Evolutionary conservation across 2,113 vertebrate species (phyloP).

Genomic region (Mustelus asterias): DNA sequence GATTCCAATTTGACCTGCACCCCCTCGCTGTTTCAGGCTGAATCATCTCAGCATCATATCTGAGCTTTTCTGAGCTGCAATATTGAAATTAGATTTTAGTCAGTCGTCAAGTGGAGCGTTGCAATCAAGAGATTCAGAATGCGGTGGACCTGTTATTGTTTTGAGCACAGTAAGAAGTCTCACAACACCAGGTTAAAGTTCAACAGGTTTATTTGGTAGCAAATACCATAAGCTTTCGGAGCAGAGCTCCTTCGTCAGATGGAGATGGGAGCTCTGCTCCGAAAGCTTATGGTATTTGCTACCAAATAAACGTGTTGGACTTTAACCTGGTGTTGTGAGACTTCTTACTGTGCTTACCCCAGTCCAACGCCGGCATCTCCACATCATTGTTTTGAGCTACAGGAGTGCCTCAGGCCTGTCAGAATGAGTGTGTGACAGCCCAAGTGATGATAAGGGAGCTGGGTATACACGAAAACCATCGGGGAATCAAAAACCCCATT

Average conservation of each 20-base stretch:
- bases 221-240: too few species aligned
- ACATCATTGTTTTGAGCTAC: not conserved
- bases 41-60: not conserved
- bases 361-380: too few species aligned
- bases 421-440: not conserved
- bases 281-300: too few species aligned
- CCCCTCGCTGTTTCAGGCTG: not conserved
- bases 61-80: not conserved
- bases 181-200: too few species aligned
- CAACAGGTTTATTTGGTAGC: too few species aligned
- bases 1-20: not conserved
- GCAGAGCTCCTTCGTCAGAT: too few species aligned
- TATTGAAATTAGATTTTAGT: not conserved
- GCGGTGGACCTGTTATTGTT: not conserved
- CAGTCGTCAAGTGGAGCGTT: not conserved
- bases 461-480: not conserved
- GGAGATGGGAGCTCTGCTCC: too few species aligned
- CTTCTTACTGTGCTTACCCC: too few species aligned
- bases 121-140: not conserved
- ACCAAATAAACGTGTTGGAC: too few species aligned
- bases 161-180: too few species aligned
- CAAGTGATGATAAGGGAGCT: not conserved
- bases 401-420: not conserved
- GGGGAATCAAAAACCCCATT: not conserved
- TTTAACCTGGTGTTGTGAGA: too few species aligned